Conservation (phyloP, 1,140 invertebrate species). For the Metaphire vulgaris region DNA sequence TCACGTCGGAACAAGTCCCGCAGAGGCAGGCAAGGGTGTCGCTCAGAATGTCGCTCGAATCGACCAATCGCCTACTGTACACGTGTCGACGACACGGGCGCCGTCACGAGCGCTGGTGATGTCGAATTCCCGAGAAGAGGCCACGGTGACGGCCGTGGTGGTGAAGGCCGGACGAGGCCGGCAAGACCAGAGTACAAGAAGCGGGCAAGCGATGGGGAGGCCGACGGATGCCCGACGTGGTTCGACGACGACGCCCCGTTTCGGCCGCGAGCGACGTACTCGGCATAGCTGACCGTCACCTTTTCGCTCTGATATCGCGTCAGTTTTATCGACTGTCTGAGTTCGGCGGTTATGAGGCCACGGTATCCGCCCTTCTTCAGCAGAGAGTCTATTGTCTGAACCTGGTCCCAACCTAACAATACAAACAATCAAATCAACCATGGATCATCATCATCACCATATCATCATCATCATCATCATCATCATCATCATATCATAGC, state of each 20-base stretch:
- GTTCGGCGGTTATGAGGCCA: slow-evolving; percentile 75
- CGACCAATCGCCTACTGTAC: no score
- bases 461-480: no score
- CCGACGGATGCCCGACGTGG: neutral
- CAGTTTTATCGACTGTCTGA: slow-evolving; percentile 79
- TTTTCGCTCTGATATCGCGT: slow-evolving; percentile 79
- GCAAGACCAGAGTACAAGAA: neutral
- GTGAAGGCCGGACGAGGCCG: neutral
- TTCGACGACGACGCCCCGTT: neutral
- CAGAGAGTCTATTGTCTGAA: slow-evolving; percentile 95
- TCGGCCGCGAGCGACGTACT: slow-evolving; percentile 55
- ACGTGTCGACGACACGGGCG: no score
- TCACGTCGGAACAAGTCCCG: no score
- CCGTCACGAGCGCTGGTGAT: neutral
- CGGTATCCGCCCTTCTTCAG: slow-evolving; percentile 94
- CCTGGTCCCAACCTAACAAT: slow-evolving; percentile 52
- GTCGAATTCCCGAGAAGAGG: neutral
- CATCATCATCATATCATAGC: no score
- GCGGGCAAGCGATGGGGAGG: neutral
- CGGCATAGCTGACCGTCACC: slow-evolving; percentile 72
- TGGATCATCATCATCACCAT: no score
- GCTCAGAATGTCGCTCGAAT: no score
- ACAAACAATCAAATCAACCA: no score
- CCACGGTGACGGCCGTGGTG: neutral
- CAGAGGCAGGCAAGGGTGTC: no score